Conservation (phyloP, 2,113 vertebrate genomes). For the Albula goreensis region DNA sequence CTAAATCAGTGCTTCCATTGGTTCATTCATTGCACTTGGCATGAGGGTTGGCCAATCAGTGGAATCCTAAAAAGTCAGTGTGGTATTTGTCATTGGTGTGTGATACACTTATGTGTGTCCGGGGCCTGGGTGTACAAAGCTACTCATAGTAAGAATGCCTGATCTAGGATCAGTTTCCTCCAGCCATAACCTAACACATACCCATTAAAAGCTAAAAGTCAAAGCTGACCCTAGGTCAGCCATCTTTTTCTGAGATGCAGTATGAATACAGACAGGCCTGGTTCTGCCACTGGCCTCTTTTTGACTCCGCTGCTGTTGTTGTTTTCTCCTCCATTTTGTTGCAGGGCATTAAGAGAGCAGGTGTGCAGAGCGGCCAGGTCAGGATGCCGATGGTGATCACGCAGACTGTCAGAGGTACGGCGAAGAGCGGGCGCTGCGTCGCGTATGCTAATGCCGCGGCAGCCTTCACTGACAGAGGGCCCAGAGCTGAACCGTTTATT, state of each 20-base stretch:
- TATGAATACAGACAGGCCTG: too few species aligned
- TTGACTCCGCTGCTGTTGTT: background rate
- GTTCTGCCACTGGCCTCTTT: background rate
- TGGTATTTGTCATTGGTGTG: background rate
- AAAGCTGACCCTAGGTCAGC: too few species aligned
- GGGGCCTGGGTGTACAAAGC: too few species aligned
- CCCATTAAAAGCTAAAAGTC: too few species aligned
- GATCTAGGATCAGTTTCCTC: too few species aligned
- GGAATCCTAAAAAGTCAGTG: too few species aligned
- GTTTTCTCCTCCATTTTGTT: constrained; percentile 29
- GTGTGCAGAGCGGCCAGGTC: constrained; percentile 71
- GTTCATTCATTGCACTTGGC: background rate
- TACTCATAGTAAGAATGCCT: too few species aligned
- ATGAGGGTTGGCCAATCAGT: background rate
- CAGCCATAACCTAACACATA: too few species aligned
- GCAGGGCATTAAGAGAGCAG: constrained; percentile 76
- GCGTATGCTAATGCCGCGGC: background rate
- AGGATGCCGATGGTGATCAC: constrained; percentile 82
- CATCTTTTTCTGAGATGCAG: too few species aligned
- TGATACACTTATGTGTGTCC: background rate
- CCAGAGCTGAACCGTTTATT: background rate
- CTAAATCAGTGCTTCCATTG: background rate
- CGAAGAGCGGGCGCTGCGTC: background rate
- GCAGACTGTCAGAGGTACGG: constrained; percentile 77
- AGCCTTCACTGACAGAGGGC: background rate